Evolutionary conservation across 1,140 invertebrate genomes (phyloP), one percentile per base, ranked within the genome.

Genomic region (Scaptomyza hsui): DNA sequence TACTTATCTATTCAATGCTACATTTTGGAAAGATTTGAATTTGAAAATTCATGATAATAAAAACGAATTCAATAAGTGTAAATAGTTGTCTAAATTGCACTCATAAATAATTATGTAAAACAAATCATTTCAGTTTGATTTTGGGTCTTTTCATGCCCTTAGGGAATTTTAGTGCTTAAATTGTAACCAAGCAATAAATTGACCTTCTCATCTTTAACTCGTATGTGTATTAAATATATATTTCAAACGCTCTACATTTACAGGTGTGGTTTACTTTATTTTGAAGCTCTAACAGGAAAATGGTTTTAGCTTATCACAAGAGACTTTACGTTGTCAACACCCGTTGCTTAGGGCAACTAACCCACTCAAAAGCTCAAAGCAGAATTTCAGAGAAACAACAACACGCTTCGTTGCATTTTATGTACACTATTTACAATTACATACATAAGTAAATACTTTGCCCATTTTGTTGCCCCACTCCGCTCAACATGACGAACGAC

Each of bases 331-430:
- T 29, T 63, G 59, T 69, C 49, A 69, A 53, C 65, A 48, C 41
- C 10, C 57, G 12, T 26, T 26, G 59, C 35, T 35, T 35, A 32
- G 26, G 60, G 37, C 48, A 16, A 21, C 29, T 15, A 57, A 56
- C 42, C 45, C 15, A 16, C 21, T 37, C 12, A 42, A 16, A 13
- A 12, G 21, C 3, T 0, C 10, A 10, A 41, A 41, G 19, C 35
- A 1, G 49, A 39, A 41, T 55, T 63, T 52, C 0, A 15, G 7
- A 15, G 39, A 39, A 6, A 37, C 21, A 69, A 45, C 16, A 60
- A 2, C 41, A 55, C 63, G 55, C 69, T 53, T 67, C 47, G 63
- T 5, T 67, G 63, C 69, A 67, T 55, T 53, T 45, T 65, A 37
- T 53, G 15, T 51, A 19, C 26, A 49, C 45, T 13, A 60, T 32